Base-by-base conservation (phyloP, 2,797 vertebrate species). In the Huso huso region DNA sequence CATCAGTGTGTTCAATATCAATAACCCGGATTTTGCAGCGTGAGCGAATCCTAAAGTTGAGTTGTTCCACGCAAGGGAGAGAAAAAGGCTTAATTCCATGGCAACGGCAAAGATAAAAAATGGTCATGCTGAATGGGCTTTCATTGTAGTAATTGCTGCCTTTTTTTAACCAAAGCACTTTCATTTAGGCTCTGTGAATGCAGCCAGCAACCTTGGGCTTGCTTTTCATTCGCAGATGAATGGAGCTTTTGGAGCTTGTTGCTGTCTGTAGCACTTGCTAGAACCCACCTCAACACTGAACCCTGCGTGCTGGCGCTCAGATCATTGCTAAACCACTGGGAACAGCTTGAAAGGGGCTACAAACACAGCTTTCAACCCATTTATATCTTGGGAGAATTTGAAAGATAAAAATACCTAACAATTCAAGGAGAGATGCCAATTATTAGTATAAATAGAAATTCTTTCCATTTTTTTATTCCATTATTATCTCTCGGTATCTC, bases 41-140 rank as follows among this genome's bases (percentile, higher is more conserved):
- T 78, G 76, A 73, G 75, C 87, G 78, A 83, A 81, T 73, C 79
- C 75, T 73, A 82, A 77, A 74, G 69, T 87, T 88, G 85, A 83
- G 86, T 87, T 83, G 86, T 87, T 80, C 80, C 80, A 79, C 75
- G 75, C 75, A 83, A 77, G 74, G 77, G 74, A 76, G 77, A 76
- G 69, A 74, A 76, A 70, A 77, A 69, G 77, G 82, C 78, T 76
- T 73, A 88, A 92, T 92, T 75, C 92, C 91, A 94, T 94, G 90
- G 91, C 83, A 94, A 95, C 92, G 77, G 85, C 77, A 78, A 78
- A 84, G 86, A 91, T 79, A 91, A 90, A 37, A 37, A 90, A 93
- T 92, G 90, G 86, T 89, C 88, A 88, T 88, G 88, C 82, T 87
- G 87, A 84, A 83, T 91, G 85, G 86, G 86, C 88, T 83, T 87